Percentiles rank a stretch among this genome's conserved stretches.
phyloP scores from a whole-genome alignment of 1,140 invertebrate species.

The Lasioglossum albipes region DNA sequence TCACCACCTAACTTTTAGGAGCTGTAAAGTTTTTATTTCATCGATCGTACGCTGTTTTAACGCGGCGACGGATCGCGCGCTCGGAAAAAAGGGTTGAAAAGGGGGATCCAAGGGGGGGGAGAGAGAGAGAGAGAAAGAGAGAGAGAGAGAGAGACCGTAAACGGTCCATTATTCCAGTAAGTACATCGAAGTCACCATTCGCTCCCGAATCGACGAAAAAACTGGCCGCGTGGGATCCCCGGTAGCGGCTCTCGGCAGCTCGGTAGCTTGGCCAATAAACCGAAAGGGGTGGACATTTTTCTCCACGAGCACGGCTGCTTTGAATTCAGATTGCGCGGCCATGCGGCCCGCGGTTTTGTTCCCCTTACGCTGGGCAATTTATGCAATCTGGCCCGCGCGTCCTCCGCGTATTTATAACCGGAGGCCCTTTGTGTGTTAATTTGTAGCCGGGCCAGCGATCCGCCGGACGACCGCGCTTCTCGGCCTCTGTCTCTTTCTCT shows the following conservation, averaged over 20 bases:
- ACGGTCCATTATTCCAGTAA: conserved; percentile 20
- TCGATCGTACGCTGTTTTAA: no score
- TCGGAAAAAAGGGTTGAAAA: not conserved
- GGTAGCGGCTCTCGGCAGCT: no score
- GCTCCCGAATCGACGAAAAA: conserved; percentile 19
- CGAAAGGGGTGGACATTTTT: conserved; percentile 55
- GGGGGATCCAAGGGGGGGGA: not conserved
- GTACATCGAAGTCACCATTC: conserved; percentile 14
- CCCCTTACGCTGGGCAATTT: conserved; percentile 68
- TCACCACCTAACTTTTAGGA: no score
- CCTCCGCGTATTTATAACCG: conserved; percentile 74
- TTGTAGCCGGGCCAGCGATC: conserved; percentile 69
- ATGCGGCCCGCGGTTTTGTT: conserved; percentile 68
- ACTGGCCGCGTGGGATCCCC: conserved; percentile 19
- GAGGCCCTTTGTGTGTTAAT: conserved; percentile 79
- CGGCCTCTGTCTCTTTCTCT: no score
- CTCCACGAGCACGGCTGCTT: conserved; percentile 64
- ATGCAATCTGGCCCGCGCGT: conserved; percentile 74
- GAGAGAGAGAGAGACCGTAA: not conserved
- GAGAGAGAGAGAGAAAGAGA: not conserved
- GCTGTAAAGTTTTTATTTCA: no score
- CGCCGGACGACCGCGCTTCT: conserved; percentile 37
- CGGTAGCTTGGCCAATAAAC: conserved; percentile 44
- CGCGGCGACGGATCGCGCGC: not conserved
- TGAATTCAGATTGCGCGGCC: conserved; percentile 77